Evolutionary conservation across 2,797 vertebrate genomes (phyloP), one percentile per base, ranked within the genome.

Genomic region (Enteromius fasciolatus): DNA sequence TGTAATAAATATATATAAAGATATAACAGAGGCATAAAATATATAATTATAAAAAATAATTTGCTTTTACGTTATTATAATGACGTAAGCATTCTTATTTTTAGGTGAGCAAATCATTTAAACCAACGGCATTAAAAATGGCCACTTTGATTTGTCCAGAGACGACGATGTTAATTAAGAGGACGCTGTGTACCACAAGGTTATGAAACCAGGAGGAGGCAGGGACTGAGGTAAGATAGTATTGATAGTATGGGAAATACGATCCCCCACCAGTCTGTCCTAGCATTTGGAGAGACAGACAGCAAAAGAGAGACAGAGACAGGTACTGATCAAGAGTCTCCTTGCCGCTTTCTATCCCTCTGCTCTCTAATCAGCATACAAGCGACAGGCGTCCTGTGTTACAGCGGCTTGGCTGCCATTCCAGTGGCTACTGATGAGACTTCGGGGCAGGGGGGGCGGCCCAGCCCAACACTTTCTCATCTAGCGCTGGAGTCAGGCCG

Each of bases 221-320:
- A 86, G 75, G 84, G 87, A 84, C 86, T 67, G 84, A 88, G 88
- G 80, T 90, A 87, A 86, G 88, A 89, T 88, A 85, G 90, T 95
- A 93, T 95, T 94, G 92, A 93, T 90, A 91, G 86, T 88, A 92
- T 91, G 89, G 90, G 95, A 95, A 97, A 97, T 88, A 86, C 87
- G 95, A 97, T 96, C 94, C 25, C 89, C 86, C 78, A 76, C 18
- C 67, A 67, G 92, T 94, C 84, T 91, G 83, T 89, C 59, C 86
- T 87, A 87, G 88, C 85, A 85, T 90, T 92, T 84, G 86, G 73
- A 63, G 84, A 73, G 83, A 88, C 82, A 87, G 69, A 66, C 74
- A 85, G 66, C 80, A 59, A 82, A 81, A 75, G 80, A 84, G 81
- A 87, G 54, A 74, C 61, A 78, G 87, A 74, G 61, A 87, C 87